Evolutionary conservation across 1,140 invertebrate species (phyloP).

Genomic region (Drosophila prosaltans): DNA sequence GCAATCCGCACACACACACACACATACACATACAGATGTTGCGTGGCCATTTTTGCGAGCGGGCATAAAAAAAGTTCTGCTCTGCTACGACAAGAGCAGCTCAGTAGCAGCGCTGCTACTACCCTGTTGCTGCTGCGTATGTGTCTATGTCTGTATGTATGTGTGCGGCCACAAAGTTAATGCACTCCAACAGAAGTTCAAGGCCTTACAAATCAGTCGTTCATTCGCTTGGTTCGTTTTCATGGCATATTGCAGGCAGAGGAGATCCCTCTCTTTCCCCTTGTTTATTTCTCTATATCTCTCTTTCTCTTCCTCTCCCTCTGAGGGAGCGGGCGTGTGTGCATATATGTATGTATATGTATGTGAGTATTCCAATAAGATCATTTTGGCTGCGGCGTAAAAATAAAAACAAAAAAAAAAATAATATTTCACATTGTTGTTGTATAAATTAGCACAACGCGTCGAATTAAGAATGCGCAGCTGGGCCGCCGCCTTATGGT

Average conservation of each 20-base stretch:
- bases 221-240: slow-evolving; percentile 57
- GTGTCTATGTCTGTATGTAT: slow-evolving; percentile 22
- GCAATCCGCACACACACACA: slow-evolving; percentile 27
- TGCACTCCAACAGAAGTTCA: slow-evolving; percentile 81
- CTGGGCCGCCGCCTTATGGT: slow-evolving; percentile 20
- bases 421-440: slow-evolving; percentile 53
- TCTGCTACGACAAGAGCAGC: slow-evolving; percentile 44
- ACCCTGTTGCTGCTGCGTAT: slow-evolving; percentile 28
- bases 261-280: slow-evolving; percentile 48
- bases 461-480: slow-evolving; percentile 59
- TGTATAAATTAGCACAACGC: slow-evolving; percentile 63
- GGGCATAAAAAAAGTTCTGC: slow-evolving; percentile 45
- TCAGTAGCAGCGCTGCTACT: slow-evolving; percentile 32
- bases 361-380: slow-evolving; percentile 62
- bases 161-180: slow-evolving; percentile 69
- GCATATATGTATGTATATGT: neutral
- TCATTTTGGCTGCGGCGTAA: slow-evolving; percentile 56
- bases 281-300: neutral
- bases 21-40: slow-evolving; percentile 21
- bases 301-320: neutral
- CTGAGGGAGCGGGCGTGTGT: slow-evolving; percentile 11
- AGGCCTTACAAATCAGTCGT: slow-evolving; percentile 82
- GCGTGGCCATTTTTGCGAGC: slow-evolving; percentile 54
- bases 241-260: slow-evolving; percentile 10
- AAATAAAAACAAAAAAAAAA: slow-evolving; percentile 53